phyloP scores from a whole-genome alignment of 37 sponge, comb jelly and placozoan genomes.

The Mnemiopsis leidyi region DNA sequence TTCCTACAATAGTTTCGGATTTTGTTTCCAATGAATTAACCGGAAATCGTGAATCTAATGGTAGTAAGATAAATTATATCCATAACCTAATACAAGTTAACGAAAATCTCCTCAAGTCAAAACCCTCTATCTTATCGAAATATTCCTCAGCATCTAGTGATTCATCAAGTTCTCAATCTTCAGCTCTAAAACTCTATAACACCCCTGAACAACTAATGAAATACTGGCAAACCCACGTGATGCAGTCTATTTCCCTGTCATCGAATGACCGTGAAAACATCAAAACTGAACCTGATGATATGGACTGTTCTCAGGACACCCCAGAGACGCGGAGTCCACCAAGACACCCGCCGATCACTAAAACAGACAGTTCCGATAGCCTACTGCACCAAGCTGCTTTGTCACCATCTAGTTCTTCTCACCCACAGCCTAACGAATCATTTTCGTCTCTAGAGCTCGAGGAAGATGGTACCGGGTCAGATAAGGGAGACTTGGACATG shows the following conservation, averaged over 20 bases:
- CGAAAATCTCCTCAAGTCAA: constrained; percentile 56
- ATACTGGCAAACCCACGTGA: neutral
- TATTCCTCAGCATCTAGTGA: neutral
- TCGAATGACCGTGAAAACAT: neutral
- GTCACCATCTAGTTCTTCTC: neutral
- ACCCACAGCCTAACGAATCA: constrained; percentile 23
- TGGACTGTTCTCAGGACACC: constrained; percentile 21
- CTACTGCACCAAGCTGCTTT: neutral
- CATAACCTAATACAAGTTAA: constrained; percentile 53
- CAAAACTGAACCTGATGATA: constrained; percentile 7
- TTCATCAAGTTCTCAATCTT: constrained; percentile 2
- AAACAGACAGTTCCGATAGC: constrained; percentile 32
- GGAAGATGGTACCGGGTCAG: neutral
- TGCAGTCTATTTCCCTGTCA: neutral
- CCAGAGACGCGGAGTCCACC: neutral
- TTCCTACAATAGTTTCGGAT: constrained; percentile 9
- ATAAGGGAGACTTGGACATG: neutral
- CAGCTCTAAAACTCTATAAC: neutral
- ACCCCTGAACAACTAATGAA: neutral
- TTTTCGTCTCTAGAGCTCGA: constrained; percentile 42
- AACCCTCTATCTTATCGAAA: neutral
- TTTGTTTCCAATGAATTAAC: neutral
- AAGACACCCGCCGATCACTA: neutral
- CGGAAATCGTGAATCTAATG: neutral
- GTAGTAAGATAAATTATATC: neutral